Conservation (phyloP, 2,797 vertebrate genomes). For the Sebastes minor region DNA sequence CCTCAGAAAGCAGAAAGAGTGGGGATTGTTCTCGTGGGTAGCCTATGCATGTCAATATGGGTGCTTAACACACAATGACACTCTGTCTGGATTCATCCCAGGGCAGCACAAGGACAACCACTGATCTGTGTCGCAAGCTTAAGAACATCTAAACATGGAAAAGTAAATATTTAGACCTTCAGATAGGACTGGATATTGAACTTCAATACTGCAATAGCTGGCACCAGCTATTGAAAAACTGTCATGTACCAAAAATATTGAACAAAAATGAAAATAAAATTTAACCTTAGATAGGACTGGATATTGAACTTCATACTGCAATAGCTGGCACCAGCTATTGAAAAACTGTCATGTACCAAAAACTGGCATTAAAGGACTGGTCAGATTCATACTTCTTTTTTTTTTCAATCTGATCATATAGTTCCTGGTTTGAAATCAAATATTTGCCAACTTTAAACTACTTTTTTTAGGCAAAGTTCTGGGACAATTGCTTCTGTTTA, state of each 20-base stretch:
- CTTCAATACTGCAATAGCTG: not conserved
- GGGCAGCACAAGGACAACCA: conserved; percentile 45
- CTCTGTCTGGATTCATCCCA: conserved; percentile 45
- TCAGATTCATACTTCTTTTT: not conserved
- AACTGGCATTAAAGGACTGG: not conserved
- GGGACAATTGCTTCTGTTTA: too few species aligned
- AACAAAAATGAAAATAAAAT: too few species aligned
- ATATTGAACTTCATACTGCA: not conserved
- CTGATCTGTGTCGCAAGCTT: conserved; percentile 26
- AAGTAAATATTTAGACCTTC: conserved; percentile 20
- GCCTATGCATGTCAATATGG: conserved; percentile 23
- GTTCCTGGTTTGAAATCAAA: not conserved
- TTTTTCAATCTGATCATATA: not conserved
- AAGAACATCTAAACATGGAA: conserved; percentile 13
- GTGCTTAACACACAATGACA: conserved; percentile 61
- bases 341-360: not conserved
- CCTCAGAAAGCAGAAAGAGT: conserved; percentile 35
- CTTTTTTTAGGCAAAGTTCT: not conserved
- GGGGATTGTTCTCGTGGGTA: conserved; percentile 41
- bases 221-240: not conserved
- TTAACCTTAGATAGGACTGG: not conserved
- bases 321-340: not conserved
- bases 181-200: not conserved
- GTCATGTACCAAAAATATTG: too few species aligned
- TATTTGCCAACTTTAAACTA: not conserved